Base-by-base conservation (phyloP, 2,888 invertebrate species). In the Andricus curvator region DNA sequence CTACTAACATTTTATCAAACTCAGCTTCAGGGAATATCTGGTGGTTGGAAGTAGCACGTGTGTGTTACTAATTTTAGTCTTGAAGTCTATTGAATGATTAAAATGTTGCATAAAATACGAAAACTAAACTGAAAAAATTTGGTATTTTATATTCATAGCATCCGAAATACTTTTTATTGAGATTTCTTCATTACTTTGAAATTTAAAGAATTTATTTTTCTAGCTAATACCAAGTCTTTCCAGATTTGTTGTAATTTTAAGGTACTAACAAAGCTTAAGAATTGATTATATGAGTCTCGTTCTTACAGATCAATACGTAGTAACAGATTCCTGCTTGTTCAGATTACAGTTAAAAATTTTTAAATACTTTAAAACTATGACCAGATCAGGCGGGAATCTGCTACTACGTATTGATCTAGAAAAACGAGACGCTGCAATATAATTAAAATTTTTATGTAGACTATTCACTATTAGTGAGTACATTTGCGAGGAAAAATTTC, bases 1-100 rank as follows among this genome's bases (percentile, higher is more conserved):
- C 86, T 84, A 86, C 83, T 86, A 88, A 88, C 83, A 86, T 85
- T 86, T 85, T n/a, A 56, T 56, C 51, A 56, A 74, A 74, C 29
- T 74, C 74, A 74, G 87, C 88, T 88, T 86, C 83, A 88, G 90
- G 91, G 90, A 91, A 91, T 90, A 91, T 91, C 91, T 90, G 91
- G 91, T 91, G 90, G 86, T 89, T 87, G 85, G 85, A 84, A 87
- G 79, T 81, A 84, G 44, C 48, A 56, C 67, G 65, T 67, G 33
- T 25, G 44, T 78, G 22, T 56, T 78, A 51, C 78, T 67, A 25
- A 51, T 78, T 33, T 22, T 41, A 67, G 25, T 67, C 51, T 65
- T 33, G 56, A 78, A 64, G 48, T 65, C 17, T 74, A 29, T 41
- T 66, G n/a, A 33, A 68, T 29, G n/a, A 68, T 68, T 37, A 68